A percentile compares a stretch with the other conserved stretches of the same genome.
These are phyloP conservation scores for Cyaniris semiargus DNA, from an alignment of 2,888 invertebrate genomes.

Conservation along the genomic window DNA sequence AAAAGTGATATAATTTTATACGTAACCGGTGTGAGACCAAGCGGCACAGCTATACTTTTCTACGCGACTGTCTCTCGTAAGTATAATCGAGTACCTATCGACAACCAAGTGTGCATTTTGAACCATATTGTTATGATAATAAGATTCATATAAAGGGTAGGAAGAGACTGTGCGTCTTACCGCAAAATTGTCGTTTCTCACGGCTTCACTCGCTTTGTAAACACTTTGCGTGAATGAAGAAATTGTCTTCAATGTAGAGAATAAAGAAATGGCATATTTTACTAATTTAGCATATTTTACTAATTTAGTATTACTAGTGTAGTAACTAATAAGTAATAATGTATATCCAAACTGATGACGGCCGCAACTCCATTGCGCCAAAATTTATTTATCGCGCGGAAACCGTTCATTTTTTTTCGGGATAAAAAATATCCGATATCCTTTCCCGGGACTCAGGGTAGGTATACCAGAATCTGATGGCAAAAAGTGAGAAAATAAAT, in stretches of 20 bases:
- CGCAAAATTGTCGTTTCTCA: conserved; percentile 7
- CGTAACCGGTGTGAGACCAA: conserved; percentile 26
- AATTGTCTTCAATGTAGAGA: neutral
- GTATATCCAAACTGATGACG: no score
- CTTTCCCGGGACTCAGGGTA: no score
- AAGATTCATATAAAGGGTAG: neutral
- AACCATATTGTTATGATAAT: neutral
- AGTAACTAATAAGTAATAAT: no score
- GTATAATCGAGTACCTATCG: no score
- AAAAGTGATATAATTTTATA: conserved; percentile 29
- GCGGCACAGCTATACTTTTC: neutral
- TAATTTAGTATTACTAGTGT: no score
- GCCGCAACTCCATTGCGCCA: neutral
- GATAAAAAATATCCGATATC: no score
- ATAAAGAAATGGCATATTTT: no score
- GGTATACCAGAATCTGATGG: no score
- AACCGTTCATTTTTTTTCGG: no score
- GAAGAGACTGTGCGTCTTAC: neutral
- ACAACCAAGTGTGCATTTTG: neutral
- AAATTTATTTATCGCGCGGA: no score
- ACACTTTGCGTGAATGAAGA: neutral
- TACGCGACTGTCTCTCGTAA: neutral
- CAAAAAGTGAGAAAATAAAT: no score
- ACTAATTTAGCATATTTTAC: no score
- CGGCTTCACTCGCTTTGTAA: conserved; percentile 7